These are phyloP conservation scores for Calliopum simillimum DNA, from an alignment of 2,888 invertebrate species.

Conservation along the genomic window DNA sequence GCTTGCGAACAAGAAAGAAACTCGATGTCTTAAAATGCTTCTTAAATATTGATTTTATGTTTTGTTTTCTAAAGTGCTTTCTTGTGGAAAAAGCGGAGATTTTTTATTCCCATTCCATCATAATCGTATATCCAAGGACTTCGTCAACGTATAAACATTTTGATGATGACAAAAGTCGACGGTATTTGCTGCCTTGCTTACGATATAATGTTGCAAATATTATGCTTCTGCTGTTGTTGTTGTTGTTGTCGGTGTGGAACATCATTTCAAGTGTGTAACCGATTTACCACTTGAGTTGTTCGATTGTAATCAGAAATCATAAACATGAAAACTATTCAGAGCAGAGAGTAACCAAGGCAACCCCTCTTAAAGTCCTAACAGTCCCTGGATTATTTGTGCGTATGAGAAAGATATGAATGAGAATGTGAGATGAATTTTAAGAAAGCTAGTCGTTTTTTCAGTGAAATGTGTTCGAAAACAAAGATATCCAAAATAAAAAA, in stretches of 20 bases:
- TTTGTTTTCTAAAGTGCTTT: background rate
- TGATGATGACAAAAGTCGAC: too few species aligned
- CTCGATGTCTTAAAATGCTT: background rate
- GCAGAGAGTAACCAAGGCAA: too few species aligned
- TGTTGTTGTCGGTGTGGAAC: conserved; percentile 51
- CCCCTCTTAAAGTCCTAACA: too few species aligned
- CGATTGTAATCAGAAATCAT: conserved; percentile 57
- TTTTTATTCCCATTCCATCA: background rate
- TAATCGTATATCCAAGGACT: too few species aligned
- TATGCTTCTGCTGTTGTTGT: background rate
- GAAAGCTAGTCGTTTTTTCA: too few species aligned
- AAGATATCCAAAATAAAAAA: too few species aligned
- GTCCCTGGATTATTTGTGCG: too few species aligned
- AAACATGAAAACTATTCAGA: conserved; percentile 4
- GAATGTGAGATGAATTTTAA: too few species aligned
- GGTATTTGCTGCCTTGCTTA: too few species aligned
- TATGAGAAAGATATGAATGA: too few species aligned
- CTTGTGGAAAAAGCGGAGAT: background rate
- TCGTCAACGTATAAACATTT: too few species aligned
- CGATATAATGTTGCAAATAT: background rate
- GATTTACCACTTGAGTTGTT: conserved; percentile 64
- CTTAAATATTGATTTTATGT: background rate
- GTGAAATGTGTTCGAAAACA: too few species aligned
- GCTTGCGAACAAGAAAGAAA: background rate
- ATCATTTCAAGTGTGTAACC: conserved; percentile 61